Conservation (phyloP, 2,797 vertebrate species). For the Lateolabrax maculatus region DNA sequence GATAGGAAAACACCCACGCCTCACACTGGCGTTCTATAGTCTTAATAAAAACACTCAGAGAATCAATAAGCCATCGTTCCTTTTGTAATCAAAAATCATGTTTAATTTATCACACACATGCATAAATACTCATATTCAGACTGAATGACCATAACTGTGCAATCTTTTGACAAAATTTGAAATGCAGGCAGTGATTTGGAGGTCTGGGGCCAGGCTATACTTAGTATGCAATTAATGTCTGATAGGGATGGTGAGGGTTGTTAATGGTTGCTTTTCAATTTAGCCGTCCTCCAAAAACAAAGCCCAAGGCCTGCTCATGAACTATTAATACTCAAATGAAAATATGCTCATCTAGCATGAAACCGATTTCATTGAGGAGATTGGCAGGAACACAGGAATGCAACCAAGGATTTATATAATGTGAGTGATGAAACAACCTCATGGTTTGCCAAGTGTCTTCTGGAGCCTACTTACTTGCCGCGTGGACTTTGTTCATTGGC, state of each 20-base stretch:
- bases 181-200: constrained; percentile 23
- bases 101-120: constrained; percentile 36
- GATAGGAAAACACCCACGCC: constrained; percentile 24
- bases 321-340: constrained; percentile 25
- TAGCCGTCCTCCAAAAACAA: constrained; percentile 38
- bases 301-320: constrained; percentile 18
- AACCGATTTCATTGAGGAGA: neutral
- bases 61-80: constrained; percentile 31
- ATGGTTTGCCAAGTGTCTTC: neutral
- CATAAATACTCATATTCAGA: constrained; percentile 11
- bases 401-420: neutral
- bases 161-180: constrained; percentile 4
- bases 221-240: constrained; percentile 34
- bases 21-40: neutral
- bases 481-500: neutral
- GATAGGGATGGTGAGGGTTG: constrained; percentile 4
- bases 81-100: constrained; percentile 12
- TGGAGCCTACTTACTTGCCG: neutral
- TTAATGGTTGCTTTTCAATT: constrained; percentile 44
- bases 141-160: constrained; percentile 14
- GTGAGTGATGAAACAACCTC: neutral
- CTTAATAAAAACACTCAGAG: neutral
- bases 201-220: constrained; percentile 18
- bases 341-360: neutral
- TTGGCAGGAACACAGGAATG: neutral